These are phyloP conservation scores for Caenorhabditis sp. DNA, from an alignment of 2,888 invertebrate genomes.

Conservation along the genomic window DNA sequence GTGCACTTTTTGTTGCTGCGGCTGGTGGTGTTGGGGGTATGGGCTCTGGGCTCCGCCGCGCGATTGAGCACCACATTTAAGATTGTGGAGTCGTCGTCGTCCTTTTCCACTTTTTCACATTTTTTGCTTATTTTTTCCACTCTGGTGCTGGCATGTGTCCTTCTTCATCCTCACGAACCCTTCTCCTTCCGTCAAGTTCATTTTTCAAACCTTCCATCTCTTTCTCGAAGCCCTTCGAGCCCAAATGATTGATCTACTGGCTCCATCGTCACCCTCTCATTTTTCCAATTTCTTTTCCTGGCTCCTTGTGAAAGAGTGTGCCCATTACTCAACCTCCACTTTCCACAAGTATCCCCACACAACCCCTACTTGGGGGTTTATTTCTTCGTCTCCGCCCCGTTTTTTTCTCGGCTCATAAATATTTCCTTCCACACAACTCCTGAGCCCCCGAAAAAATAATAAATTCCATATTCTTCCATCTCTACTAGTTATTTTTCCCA, in stretches of 20 bases:
- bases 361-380: slow-evolving; percentile 5
- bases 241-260: slow-evolving; percentile 41
- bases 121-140: slow-evolving; percentile 13
- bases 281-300: slow-evolving; percentile 32
- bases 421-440: slow-evolving; percentile 46
- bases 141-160: slow-evolving; percentile 40
- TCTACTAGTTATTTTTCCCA: slow-evolving; percentile 9
- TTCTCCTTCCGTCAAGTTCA: slow-evolving; percentile 24
- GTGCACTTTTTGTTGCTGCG: slow-evolving; percentile 60
- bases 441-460: slow-evolving; percentile 51
- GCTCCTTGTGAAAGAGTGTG: slow-evolving; percentile 3
- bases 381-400: slow-evolving; percentile 3
- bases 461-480: slow-evolving; percentile 45
- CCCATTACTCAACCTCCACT: slow-evolving; percentile 52
- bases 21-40: slow-evolving; percentile 29
- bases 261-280: background rate
- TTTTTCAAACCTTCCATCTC: slow-evolving; percentile 34
- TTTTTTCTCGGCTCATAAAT: slow-evolving; percentile 53
- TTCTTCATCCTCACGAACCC: background rate
- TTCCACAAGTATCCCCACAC: slow-evolving; percentile 33
- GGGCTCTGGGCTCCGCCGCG: slow-evolving; percentile 28
- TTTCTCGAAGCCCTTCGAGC: slow-evolving; percentile 8
- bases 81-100: slow-evolving; percentile 37
- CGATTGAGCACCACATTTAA: slow-evolving; percentile 57
- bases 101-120: slow-evolving; percentile 32